Conservation (phyloP, 2,888 invertebrate species). For the Flexamia atlantica region DNA sequence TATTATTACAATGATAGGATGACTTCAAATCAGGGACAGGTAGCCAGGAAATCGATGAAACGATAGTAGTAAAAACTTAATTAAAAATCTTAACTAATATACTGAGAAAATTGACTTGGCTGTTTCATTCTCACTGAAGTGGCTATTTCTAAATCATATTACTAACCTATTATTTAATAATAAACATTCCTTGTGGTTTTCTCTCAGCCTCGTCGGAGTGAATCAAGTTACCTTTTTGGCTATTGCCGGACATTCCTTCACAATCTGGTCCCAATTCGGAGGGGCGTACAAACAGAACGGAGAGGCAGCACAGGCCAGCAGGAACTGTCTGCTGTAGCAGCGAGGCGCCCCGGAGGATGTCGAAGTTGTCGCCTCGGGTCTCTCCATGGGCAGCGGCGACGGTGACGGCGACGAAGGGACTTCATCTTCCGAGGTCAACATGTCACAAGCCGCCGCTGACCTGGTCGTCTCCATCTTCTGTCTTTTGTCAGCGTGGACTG, state of each 20-base stretch:
- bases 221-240: not conserved
- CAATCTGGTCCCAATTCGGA: not conserved
- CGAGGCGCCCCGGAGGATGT: not conserved
- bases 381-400: not conserved
- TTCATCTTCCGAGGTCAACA: not conserved
- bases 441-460: not conserved
- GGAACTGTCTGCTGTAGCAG: not conserved
- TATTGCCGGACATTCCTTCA: conserved; percentile 8
- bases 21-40: too few relatives aligned
- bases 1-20: too few relatives aligned
- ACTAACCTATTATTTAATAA: too few relatives aligned
- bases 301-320: not conserved
- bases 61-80: too few relatives aligned
- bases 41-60: too few relatives aligned
- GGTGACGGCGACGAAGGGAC: not conserved
- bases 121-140: too few relatives aligned
- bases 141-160: too few relatives aligned
- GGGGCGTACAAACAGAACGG: not conserved
- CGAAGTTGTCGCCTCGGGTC: not conserved
- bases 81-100: too few relatives aligned
- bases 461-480: not conserved
- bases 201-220: too few relatives aligned
- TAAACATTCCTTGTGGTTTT: too few relatives aligned
- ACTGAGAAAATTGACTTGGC: too few relatives aligned
- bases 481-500: not conserved